A percentile compares a stretch with the other conserved stretches of the same genome.
These are phyloP conservation scores for Rhipidura dahli DNA, from an alignment of 2,113 vertebrate genomes.

Conservation along the genomic window DNA sequence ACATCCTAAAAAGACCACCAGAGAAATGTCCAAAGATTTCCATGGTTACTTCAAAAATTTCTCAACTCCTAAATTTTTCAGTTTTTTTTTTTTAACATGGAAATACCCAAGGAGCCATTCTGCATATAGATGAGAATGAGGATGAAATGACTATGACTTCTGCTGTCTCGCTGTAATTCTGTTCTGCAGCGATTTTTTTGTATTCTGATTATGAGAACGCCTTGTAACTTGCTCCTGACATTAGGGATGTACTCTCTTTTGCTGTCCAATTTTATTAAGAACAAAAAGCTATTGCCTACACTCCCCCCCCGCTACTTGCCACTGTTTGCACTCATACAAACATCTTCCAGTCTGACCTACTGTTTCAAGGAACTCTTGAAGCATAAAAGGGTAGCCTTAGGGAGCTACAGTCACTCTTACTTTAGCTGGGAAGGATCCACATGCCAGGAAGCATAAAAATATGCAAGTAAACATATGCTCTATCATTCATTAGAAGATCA, in stretches of 20 bases:
- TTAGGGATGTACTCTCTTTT: not conserved
- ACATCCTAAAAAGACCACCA: not conserved
- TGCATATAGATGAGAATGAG: not conserved
- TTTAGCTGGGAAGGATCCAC: not conserved
- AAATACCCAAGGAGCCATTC: not conserved
- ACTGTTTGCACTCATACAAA: not conserved
- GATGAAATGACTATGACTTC: not conserved
- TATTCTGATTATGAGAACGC: not conserved
- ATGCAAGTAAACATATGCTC: not conserved
- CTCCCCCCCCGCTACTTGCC: not conserved
- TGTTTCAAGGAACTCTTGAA: not conserved
- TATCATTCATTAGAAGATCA: not conserved
- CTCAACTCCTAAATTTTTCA: not conserved
- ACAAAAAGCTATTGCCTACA: not conserved
- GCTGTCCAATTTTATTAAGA: not conserved
- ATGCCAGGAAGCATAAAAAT: not conserved
- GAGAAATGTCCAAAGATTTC: not conserved
- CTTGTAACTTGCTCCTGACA: not conserved
- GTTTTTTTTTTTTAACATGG: not conserved
- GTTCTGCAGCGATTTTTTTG: not conserved
- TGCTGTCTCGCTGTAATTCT: not conserved
- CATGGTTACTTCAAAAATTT: not conserved
- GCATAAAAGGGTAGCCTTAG: not conserved
- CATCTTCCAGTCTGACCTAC: not conserved
- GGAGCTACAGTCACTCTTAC: not conserved